Evolutionary conservation across 2,113 vertebrate species (phyloP).

Genomic region (Rafetus swinhoei): DNA sequence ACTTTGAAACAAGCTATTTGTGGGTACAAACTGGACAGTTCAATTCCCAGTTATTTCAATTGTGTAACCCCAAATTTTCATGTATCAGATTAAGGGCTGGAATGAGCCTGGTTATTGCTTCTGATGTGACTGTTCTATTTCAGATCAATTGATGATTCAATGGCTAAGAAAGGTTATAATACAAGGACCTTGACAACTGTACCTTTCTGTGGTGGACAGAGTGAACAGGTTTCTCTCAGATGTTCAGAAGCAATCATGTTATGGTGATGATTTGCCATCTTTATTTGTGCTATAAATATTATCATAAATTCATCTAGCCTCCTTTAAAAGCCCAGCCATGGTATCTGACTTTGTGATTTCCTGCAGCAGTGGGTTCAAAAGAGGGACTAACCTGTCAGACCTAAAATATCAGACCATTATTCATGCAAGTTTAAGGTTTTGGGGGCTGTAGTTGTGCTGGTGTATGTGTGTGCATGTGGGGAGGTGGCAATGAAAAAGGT

Average conservation of each 20-base stretch:
- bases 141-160: background rate
- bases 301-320: too few relatives aligned
- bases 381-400: too few relatives aligned
- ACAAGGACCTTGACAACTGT: background rate
- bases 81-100: background rate
- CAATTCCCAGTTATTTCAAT: background rate
- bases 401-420: too few relatives aligned
- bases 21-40: background rate
- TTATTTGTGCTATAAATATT: too few relatives aligned
- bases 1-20: background rate
- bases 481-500: too few relatives aligned
- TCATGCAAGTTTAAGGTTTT: too few relatives aligned
- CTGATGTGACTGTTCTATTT: background rate
- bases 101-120: background rate
- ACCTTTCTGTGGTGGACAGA: background rate
- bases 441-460: too few relatives aligned
- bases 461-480: too few relatives aligned
- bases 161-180: background rate
- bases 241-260: background rate
- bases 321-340: too few relatives aligned
- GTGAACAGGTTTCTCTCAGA: background rate
- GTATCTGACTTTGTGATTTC: too few relatives aligned
- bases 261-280: background rate
- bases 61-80: background rate
- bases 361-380: too few relatives aligned